phyloP scores from a whole-genome alignment of 2,113 vertebrate genomes.

The Limanda limanda region DNA sequence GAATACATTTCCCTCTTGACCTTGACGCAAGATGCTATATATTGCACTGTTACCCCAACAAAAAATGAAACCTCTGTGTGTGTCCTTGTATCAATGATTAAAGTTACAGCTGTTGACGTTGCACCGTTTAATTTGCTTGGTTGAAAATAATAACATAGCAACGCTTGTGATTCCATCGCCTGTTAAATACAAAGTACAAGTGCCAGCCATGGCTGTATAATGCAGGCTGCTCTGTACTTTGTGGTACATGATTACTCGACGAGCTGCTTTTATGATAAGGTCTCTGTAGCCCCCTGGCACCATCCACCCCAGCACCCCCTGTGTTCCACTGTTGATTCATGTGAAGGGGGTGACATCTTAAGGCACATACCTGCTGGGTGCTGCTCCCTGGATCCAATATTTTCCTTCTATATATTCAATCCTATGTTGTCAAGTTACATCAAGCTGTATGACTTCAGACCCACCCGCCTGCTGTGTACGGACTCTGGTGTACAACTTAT shows the following conservation, averaged over 20 bases:
- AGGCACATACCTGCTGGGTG: slow-evolving; percentile 59
- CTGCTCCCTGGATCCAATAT: slow-evolving; percentile 41
- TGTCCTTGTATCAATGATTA: slow-evolving; percentile 68
- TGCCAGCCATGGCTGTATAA: slow-evolving; percentile 20
- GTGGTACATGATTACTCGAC: slow-evolving; percentile 41
- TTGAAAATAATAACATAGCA: slow-evolving; percentile 52
- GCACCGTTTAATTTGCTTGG: slow-evolving; percentile 63
- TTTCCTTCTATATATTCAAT: slow-evolving; percentile 41
- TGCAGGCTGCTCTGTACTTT: slow-evolving; percentile 24
- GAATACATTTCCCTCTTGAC: slow-evolving; percentile 65
- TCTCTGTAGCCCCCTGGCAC: slow-evolving; percentile 57
- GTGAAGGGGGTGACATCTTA: slow-evolving; percentile 62
- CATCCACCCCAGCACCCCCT: slow-evolving; percentile 16
- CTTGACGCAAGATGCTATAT: slow-evolving; percentile 65
- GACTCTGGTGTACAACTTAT: slow-evolving; percentile 52
- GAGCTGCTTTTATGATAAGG: slow-evolving; percentile 52
- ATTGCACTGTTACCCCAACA: slow-evolving; percentile 48
- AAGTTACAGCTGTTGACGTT: slow-evolving; percentile 70
- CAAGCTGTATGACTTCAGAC: slow-evolving; percentile 55
- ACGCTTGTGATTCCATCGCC: slow-evolving; percentile 34
- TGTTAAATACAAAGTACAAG: slow-evolving; percentile 57
- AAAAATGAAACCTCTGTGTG: slow-evolving; percentile 56
- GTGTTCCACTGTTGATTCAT: slow-evolving; percentile 55
- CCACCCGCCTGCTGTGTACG: slow-evolving; percentile 29
- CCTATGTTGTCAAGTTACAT: slow-evolving; percentile 66